Base-by-base conservation (phyloP, 2,888 invertebrate genomes). In the Eristalis pertinax region DNA sequence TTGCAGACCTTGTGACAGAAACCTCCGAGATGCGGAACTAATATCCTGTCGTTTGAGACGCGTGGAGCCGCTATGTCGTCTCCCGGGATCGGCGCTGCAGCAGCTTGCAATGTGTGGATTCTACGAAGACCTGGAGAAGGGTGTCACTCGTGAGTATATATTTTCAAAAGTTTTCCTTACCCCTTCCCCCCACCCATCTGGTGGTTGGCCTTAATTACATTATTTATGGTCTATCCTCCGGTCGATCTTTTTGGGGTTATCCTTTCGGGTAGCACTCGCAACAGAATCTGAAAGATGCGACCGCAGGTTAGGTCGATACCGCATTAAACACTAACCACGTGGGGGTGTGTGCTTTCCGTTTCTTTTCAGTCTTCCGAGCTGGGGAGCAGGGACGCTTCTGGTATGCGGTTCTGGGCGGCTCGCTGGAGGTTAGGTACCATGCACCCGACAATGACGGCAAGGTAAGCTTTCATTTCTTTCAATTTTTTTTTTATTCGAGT, bases 341-440 rank as follows among this genome's bases (percentile, higher is more conserved):
- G 24, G 22, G 41, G 13, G 32, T 35, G 35, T 63, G 19, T 63
- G 56, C 43, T 43, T 75, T 70, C 19, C 26, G 38, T 24, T 60
- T 70, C 69, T 74, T 80, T 80, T 24, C 94, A 96, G 96, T 96
- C 91, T 96, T 96, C 93, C 95, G 96, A 50, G 96, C 96, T 92
- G 96, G 96, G 43, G 96, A 96, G 92, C 95, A 95, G 89, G 96
- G 96, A 70, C 95, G 96, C 89, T 96, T 96, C 92, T 96, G 96
- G 96, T 96, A 96, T 92, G 96, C 96, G 38, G 96, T 96, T 10
- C 93, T 96, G 89, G 95, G 95, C 22, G 96, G 96, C 35, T 95
- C 95, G 24, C 93, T 96, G 87, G 96, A 96, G 92, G 96, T 96
- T 62, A 94, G 95, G 89, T 94, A 95, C 84, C 93, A 94, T 90